A percentile compares a stretch with the other conserved stretches of the same genome.
phyloP scores from a whole-genome alignment of 2,888 invertebrate genomes.

The Ellobium chinense region DNA sequence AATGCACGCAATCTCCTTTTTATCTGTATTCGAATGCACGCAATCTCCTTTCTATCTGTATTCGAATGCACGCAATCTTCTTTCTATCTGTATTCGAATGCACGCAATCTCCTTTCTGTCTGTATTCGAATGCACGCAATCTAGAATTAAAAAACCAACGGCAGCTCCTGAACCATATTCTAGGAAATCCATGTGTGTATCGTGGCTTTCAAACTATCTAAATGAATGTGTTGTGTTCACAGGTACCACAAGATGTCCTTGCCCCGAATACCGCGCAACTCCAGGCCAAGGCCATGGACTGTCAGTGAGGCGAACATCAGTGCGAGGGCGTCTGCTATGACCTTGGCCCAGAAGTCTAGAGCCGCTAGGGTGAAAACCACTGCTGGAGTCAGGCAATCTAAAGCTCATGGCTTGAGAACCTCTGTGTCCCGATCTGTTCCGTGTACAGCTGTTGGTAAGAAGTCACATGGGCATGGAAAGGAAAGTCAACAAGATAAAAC shows the following conservation, averaged over 20 bases:
- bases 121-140: too few species aligned
- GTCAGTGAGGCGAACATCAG: constrained; percentile 5
- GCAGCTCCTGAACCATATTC: too few species aligned
- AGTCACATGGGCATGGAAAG: neutral
- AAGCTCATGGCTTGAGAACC: neutral
- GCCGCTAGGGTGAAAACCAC: neutral
- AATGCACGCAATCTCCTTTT: too few species aligned
- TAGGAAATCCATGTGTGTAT: neutral
- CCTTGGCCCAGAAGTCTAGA: neutral
- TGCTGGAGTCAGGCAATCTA: too few species aligned
- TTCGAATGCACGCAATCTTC: too few species aligned
- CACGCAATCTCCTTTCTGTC: too few species aligned
- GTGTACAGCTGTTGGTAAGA: neutral
- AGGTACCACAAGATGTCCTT: constrained; percentile 12
- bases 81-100: too few species aligned
- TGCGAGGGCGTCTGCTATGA: neutral
- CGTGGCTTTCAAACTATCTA: neutral
- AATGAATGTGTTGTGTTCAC: neutral
- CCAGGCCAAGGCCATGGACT: constrained; percentile 7
- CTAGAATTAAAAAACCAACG: too few species aligned
- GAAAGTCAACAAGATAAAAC: neutral
- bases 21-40: too few species aligned
- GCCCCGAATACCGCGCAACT: neutral
- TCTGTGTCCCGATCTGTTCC: neutral
- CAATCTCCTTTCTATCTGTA: too few species aligned